These are phyloP conservation scores for Otolemur crassicaudatus DNA, from an alignment of 2,797 vertebrate species.

Conservation along the genomic window DNA sequence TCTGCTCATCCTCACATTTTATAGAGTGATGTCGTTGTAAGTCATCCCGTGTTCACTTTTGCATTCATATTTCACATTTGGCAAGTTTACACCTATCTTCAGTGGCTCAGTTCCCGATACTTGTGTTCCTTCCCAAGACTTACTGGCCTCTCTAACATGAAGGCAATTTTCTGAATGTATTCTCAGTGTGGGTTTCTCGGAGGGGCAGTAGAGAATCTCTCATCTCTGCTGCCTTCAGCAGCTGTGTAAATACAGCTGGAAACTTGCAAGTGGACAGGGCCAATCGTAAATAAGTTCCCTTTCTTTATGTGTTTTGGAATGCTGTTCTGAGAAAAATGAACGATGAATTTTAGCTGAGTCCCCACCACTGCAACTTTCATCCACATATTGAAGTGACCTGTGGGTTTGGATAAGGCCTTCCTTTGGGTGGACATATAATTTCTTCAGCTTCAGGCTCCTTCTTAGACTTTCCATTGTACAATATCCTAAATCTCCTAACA, in stretches of 20 bases:
- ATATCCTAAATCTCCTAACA: background rate
- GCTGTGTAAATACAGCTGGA: conserved; percentile 81
- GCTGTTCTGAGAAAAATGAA: background rate
- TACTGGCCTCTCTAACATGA: background rate
- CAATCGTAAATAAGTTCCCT: conserved; percentile 22
- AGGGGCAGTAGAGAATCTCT: conserved; percentile 45
- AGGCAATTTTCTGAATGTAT: conserved; percentile 20
- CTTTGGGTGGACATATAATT: background rate
- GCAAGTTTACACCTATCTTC: background rate
- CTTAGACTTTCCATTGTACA: background rate
- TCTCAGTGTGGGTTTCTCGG: conserved; percentile 50
- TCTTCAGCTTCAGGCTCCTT: background rate
- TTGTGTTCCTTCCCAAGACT: background rate
- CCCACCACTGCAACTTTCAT: background rate
- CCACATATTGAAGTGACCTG: background rate
- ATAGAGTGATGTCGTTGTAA: background rate
- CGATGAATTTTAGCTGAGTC: background rate
- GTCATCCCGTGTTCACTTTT: background rate
- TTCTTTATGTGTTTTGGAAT: conserved; percentile 67
- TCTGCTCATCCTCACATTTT: background rate
- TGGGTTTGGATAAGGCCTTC: background rate
- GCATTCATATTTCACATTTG: conserved; percentile 21
- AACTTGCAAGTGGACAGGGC: conserved; percentile 43
- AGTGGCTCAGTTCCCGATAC: background rate
- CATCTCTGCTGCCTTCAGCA: conserved; percentile 57